phyloP scores from a whole-genome alignment of 2,888 invertebrate genomes.

The Venusia cambrica region DNA sequence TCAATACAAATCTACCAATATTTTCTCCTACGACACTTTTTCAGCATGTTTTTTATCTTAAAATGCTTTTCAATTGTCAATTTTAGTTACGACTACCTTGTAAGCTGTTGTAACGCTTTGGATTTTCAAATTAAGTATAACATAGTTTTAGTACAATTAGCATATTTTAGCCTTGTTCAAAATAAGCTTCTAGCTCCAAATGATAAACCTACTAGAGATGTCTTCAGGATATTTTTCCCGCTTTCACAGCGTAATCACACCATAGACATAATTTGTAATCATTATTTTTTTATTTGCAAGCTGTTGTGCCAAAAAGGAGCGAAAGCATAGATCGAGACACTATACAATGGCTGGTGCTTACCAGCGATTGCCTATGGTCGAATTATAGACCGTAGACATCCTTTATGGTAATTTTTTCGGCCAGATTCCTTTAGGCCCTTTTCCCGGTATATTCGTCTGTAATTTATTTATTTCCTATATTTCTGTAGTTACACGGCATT shows the following conservation, averaged over 20 bases:
- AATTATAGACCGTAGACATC: slow-evolving; percentile 46
- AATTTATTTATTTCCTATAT: slow-evolving; percentile 6
- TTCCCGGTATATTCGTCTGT: slow-evolving; percentile 8
- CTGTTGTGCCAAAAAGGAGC: slow-evolving; percentile 61
- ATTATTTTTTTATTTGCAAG: slow-evolving; percentile 62
- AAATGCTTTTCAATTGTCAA: too few relatives aligned
- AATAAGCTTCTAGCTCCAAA: too few relatives aligned
- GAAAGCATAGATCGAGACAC: slow-evolving; percentile 59
- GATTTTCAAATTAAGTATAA: too few relatives aligned
- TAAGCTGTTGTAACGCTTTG: too few relatives aligned
- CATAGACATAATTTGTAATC: slow-evolving; percentile 17
- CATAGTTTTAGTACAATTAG: too few relatives aligned
- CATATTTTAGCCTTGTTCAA: too few relatives aligned
- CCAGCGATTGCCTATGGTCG: slow-evolving; percentile 60
- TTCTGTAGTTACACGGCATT: slow-evolving; percentile 13
- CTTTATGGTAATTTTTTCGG: slow-evolving; percentile 48
- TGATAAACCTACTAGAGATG: too few relatives aligned
- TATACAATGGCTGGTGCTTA: slow-evolving; percentile 68
- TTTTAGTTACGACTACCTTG: too few relatives aligned
- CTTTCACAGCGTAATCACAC: slow-evolving; percentile 13
- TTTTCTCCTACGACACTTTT: too few relatives aligned
- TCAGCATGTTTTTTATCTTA: too few relatives aligned
- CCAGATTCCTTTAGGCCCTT: slow-evolving; percentile 18
- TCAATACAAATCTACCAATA: too few relatives aligned
- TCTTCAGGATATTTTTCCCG: too few relatives aligned